phyloP scores from a whole-genome alignment of 1,140 invertebrate genomes.

The Acromyrmex heyeri region DNA sequence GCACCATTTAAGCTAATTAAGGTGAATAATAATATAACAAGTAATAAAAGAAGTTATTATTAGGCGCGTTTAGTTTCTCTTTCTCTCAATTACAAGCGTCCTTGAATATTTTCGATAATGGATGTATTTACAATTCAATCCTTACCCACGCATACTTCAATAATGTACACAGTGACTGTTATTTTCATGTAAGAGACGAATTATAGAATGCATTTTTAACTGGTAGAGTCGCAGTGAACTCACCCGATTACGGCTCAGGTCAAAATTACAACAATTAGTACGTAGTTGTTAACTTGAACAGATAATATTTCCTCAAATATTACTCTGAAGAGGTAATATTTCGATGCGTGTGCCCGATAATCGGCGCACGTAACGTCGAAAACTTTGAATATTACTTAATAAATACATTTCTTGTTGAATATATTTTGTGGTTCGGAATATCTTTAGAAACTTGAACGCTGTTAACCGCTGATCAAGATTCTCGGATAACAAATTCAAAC shows the following conservation, averaged over 20 bases:
- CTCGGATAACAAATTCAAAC: constrained; percentile 39
- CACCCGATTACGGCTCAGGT: constrained; percentile 31
- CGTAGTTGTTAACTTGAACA: constrained; percentile 33
- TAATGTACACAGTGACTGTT: constrained; percentile 58
- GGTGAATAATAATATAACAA: constrained; percentile 72
- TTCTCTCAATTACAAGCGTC: constrained; percentile 66
- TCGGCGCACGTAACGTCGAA: constrained; percentile 20
- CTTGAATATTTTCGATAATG: constrained; percentile 67
- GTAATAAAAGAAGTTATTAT: constrained; percentile 73
- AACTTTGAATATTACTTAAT: constrained; percentile 62
- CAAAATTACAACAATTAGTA: constrained; percentile 38
- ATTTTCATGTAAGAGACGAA: constrained; percentile 39
- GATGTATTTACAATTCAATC: constrained; percentile 67
- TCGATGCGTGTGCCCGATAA: neutral
- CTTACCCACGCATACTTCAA: constrained; percentile 62
- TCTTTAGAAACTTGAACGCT: constrained; percentile 34
- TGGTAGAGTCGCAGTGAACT: constrained; percentile 42
- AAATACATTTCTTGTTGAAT: constrained; percentile 60
- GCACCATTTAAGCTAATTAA: constrained; percentile 74
- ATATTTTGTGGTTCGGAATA: constrained; percentile 54
- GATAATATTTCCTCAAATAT: neutral
- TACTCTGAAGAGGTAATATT: constrained; percentile 17
- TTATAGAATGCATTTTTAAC: constrained; percentile 68
- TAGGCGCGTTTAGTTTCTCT: constrained; percentile 72
- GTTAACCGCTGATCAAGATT: constrained; percentile 27